phyloP scores from a whole-genome alignment of 1,140 invertebrate genomes.

The Nephotettix cincticeps region DNA sequence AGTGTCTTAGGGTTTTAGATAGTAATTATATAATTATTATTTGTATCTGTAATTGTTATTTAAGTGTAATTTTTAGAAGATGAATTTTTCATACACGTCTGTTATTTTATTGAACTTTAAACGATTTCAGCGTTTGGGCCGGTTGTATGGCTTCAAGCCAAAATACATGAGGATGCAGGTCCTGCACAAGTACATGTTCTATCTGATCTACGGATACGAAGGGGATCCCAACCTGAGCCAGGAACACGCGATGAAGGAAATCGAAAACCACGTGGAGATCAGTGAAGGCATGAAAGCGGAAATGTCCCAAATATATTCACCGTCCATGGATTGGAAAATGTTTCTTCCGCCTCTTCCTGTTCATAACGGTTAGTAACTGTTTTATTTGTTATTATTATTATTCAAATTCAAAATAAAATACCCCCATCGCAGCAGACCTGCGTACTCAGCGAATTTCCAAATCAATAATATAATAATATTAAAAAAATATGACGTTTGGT shows the following conservation, averaged over 20 bases:
- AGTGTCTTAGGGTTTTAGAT: no score
- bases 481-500: no score
- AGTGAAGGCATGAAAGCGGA: constrained; percentile 45
- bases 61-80: no score
- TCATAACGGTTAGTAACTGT: constrained; percentile 52
- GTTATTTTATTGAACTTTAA: background rate
- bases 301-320: constrained; percentile 53
- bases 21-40: no score
- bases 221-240: constrained; percentile 49
- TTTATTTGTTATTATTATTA: no score
- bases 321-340: constrained; percentile 66
- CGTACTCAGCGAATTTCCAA: no score
- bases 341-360: constrained; percentile 69
- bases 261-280: constrained; percentile 38
- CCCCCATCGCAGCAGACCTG: no score
- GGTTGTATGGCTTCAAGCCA: constrained; percentile 50
- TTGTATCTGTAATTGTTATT: no score
- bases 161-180: constrained; percentile 68
- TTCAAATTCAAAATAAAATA: no score
- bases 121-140: background rate
- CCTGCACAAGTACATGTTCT: constrained; percentile 68
- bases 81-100: no score
- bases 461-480: no score
- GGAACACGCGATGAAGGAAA: constrained; percentile 47
- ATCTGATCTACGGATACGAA: constrained; percentile 62